These are phyloP conservation scores for Pachyramphus minor DNA, from an alignment of 2,113 vertebrate species.

Conservation along the genomic window DNA sequence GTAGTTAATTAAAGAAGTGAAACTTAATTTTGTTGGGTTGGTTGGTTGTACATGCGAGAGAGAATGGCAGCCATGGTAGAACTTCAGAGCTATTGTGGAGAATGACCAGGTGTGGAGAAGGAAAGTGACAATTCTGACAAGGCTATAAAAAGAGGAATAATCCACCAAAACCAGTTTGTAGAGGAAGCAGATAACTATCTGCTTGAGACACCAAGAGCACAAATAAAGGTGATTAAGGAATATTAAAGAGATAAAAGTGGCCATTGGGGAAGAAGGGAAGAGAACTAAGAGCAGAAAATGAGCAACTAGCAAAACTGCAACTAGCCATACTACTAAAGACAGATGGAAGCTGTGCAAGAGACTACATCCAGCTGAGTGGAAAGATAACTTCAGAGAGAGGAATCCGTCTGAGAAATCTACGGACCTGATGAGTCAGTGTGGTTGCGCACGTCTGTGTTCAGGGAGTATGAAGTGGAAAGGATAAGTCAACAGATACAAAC, in stretches of 20 bases:
- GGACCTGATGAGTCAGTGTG: neutral
- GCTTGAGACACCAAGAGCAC: neutral
- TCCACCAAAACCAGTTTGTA: neutral
- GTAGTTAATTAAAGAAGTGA: neutral
- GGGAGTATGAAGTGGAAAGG: neutral
- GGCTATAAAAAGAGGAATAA: neutral
- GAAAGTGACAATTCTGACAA: neutral
- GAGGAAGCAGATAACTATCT: neutral
- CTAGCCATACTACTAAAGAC: neutral
- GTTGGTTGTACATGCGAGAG: neutral
- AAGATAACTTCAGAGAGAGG: neutral
- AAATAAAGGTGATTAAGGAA: neutral
- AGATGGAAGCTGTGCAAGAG: neutral
- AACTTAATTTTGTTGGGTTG: neutral
- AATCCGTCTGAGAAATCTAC: neutral
- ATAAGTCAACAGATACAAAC: neutral
- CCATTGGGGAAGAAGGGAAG: neutral
- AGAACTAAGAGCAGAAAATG: neutral
- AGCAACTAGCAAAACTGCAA: neutral
- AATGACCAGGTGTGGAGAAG: neutral
- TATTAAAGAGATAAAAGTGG: neutral
- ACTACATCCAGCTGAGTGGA: neutral
- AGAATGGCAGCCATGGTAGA: neutral
- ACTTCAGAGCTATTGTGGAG: neutral
- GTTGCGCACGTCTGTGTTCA: neutral